Evolutionary conservation across 2,113 vertebrate genomes (phyloP), one percentile per base, ranked within the genome.

Genomic region (Morone chrysops): DNA sequence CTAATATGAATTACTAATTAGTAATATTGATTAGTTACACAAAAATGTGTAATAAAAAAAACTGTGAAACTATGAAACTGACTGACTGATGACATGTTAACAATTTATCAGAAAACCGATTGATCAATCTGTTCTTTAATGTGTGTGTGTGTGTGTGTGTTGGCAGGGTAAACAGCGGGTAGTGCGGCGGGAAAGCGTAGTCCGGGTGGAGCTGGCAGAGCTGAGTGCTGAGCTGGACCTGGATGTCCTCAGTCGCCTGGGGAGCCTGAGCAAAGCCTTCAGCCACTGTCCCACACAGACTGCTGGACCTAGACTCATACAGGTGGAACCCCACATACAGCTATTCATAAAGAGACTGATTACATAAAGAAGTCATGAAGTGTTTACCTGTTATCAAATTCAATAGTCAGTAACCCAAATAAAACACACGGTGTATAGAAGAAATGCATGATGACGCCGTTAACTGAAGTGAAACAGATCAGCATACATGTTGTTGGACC

Each of bases 181-280:
- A 40, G 68, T 95, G 57, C 92, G 89, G 57, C 91, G 93, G 22
- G 92, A 95, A 40, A 94, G 90, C 51, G 85, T 92, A 0, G 75
- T 96, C 66, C 89, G 84, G 57, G 87, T 96, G 59, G 95, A 96
- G 67, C 90, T 96, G 36, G 93, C 89, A 0, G 94, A 96, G 81
- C 89, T 96, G 78, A 93, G 83, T n/a, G 60, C 95, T 0, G 95
- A 96, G 85, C 60, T 96, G 85, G 95, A 96, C 87, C 91, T 96
- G 89, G 95, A 95, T 82, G 77, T 95, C 78, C 54, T 96, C 70
- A 93, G 88, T 81, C 94, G 95, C 12, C 81, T 96, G 78, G 84
- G 81, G 3, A 89, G 45, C 61, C 90, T 96, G 78, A 92, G 83
- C 70, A 90, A 83, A 70, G 92, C 95, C 48, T 91, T 95, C 87